Conservation (phyloP, 1,140 invertebrate species). For the Sipha flava region DNA sequence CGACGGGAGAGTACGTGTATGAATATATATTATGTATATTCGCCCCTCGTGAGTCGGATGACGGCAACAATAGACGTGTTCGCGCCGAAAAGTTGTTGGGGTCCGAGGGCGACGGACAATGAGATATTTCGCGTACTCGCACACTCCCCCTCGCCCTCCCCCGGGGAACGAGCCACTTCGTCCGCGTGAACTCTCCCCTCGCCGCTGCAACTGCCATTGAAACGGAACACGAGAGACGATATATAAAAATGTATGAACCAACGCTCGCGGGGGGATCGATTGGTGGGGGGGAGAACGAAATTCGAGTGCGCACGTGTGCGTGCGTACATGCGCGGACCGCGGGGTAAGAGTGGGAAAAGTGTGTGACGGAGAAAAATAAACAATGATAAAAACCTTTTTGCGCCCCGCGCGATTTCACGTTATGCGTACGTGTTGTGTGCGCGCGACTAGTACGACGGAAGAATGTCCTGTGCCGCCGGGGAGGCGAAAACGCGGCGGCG, state of each 20-base stretch:
- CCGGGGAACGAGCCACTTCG: background rate
- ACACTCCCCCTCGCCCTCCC: background rate
- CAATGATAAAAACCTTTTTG: background rate
- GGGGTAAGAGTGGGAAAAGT: background rate
- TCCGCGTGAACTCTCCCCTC: background rate
- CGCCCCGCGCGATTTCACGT: background rate
- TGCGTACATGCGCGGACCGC: background rate
- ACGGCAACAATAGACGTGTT: conserved; percentile 21
- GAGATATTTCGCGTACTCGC: background rate
- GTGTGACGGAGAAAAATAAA: background rate
- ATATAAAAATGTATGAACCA: too few relatives aligned
- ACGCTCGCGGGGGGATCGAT: too few relatives aligned
- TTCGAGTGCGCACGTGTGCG: too few relatives aligned
- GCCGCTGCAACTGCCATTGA: background rate
- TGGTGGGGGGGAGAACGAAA: too few relatives aligned
- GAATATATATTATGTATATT: background rate
- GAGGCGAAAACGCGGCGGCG: background rate
- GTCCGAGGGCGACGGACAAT: background rate
- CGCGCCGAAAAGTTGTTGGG: conserved; percentile 25
- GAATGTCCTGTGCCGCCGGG: background rate
- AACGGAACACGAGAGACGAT: background rate
- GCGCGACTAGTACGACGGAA: too few relatives aligned
- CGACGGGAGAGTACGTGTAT: background rate
- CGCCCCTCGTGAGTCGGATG: background rate
- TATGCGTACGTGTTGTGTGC: too few relatives aligned